phyloP scores from a whole-genome alignment of 30 jellyfish, hydroid and myxozoan genomes.

The Phacellophora camtschatica region DNA sequence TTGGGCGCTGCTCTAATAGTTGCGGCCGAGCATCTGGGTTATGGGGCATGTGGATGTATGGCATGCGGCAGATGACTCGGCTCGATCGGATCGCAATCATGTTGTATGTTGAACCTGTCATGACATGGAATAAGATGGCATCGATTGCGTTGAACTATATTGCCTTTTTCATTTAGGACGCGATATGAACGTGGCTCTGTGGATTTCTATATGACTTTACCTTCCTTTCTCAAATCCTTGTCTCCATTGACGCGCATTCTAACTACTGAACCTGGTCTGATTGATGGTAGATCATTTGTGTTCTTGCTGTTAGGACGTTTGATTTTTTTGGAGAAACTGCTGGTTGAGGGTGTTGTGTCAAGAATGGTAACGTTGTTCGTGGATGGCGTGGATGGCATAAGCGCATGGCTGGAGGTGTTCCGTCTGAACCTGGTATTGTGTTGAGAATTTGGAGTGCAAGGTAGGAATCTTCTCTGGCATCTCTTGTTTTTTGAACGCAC shows the following conservation, averaged over 20 bases:
- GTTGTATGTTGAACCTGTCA: conserved; percentile 16
- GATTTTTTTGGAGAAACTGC: conserved; percentile 4
- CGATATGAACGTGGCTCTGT: conserved; percentile 27
- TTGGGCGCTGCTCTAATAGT: conserved; percentile 4
- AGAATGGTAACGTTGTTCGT: conserved; percentile 43
- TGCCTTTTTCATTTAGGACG: conserved; percentile 19
- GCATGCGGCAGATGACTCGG: conserved; percentile 28
- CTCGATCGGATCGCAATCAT: conserved; percentile 24
- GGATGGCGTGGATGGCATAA: conserved; percentile 45
- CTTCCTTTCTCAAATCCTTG: conserved; percentile 20
- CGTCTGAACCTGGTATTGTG: conserved; percentile 52
- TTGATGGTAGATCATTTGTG: conserved; percentile 32
- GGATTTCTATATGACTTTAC: conserved; percentile 32
- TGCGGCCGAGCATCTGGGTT: neutral
- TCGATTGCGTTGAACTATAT: conserved; percentile 16
- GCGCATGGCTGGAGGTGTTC: conserved; percentile 40
- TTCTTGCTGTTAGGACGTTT: neutral
- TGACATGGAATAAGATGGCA: conserved; percentile 37
- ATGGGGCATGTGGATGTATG: conserved; percentile 4
- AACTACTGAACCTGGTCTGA: conserved; percentile 34
- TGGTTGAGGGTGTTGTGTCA: conserved; percentile 32
- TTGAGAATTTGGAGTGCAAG: conserved; percentile 32
- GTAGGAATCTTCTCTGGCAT: conserved; percentile 33
- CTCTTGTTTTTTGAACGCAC: conserved; percentile 37
- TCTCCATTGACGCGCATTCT: conserved; percentile 20